Conservation (phyloP, 2,797 vertebrate genomes). For the Lithobates pipiens region DNA sequence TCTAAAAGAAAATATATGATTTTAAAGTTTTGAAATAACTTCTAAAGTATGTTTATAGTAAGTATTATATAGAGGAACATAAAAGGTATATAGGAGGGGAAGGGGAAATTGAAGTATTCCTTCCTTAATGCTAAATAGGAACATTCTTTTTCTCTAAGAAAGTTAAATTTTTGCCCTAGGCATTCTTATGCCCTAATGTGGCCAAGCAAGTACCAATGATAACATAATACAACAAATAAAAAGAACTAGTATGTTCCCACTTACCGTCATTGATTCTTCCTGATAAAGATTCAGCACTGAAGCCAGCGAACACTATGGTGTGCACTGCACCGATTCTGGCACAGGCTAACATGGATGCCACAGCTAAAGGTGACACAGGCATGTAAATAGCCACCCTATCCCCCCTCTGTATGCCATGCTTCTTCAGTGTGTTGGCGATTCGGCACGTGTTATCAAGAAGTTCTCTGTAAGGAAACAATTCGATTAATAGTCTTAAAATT, state of each 20-base stretch:
- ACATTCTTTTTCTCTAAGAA: too few species aligned
- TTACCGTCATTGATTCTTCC: conserved; percentile 92
- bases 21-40: too few species aligned
- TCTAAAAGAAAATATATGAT: too few species aligned
- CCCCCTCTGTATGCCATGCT: conserved; percentile 82
- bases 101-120: too few species aligned
- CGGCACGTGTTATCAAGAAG: conserved; percentile 93
- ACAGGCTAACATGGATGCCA: conserved; percentile 95
- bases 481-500: neutral
- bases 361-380: conserved; percentile 86
- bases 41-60: too few species aligned
- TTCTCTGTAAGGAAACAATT: conserved; percentile 76
- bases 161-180: too few species aligned
- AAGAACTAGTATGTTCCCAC: conserved; percentile 56
- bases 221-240: too few species aligned
- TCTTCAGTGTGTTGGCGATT: conserved; percentile 90
- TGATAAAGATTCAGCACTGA: conserved; percentile 90
- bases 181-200: too few species aligned
- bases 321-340: conserved; percentile 90
- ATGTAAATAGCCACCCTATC: conserved; percentile 95
- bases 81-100: too few species aligned
- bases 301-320: conserved; percentile 93
- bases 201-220: too few species aligned
- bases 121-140: too few species aligned
- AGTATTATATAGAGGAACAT: too few species aligned